Evolutionary conservation across 2,888 invertebrate genomes (phyloP).

Genomic region (Rutpela maculata): DNA sequence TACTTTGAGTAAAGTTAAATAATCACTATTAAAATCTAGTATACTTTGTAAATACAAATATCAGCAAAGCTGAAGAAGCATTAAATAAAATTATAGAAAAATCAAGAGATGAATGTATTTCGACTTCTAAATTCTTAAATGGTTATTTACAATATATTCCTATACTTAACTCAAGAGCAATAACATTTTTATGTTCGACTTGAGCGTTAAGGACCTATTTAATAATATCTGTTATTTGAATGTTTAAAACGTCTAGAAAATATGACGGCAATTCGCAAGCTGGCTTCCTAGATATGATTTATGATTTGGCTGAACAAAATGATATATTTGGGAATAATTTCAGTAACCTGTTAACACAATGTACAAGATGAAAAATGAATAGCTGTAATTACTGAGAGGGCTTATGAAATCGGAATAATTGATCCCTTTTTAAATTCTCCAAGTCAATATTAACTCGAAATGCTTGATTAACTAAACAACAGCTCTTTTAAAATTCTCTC

Average conservation of each 20-base stretch:
- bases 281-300: background rate
- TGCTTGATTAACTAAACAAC: background rate
- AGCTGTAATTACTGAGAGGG: background rate
- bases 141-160: too few species aligned
- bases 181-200: too few species aligned
- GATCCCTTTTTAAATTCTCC: background rate
- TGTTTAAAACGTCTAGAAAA: slow-evolving; percentile 1
- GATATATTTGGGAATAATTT: background rate
- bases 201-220: background rate
- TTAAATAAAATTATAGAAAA: too few species aligned
- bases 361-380: background rate
- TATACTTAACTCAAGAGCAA: too few species aligned
- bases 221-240: background rate
- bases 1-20: too few species aligned
- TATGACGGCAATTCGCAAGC: background rate
- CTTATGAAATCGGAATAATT: background rate
- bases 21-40: too few species aligned
- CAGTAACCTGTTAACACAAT: slow-evolving; percentile 2
- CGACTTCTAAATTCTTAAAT: too few species aligned
- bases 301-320: background rate
- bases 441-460: background rate
- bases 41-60: too few species aligned
- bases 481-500: background rate
- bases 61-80: too few species aligned
- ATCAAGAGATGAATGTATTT: too few species aligned